Base-by-base conservation (phyloP, 1,140 invertebrate species). In the Eumeta japonica region DNA sequence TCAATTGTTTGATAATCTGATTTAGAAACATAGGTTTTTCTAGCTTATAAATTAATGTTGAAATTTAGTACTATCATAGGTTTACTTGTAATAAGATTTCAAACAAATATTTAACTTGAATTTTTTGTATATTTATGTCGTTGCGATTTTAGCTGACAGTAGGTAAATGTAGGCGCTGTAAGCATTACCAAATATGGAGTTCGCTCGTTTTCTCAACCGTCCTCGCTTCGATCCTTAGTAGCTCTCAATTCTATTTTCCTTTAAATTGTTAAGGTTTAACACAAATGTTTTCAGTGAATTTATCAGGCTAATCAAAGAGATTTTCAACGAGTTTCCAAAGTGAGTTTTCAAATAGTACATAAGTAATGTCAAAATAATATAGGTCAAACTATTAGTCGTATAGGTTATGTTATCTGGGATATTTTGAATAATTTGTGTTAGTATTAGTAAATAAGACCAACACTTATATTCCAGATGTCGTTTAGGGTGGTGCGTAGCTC, bases 401-500 rank as follows among this genome's bases (percentile, higher is more conserved):
- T 62, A 74, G 70, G 70, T 74, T 74, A 74, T 74, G 70, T 72
- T 68, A 54, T 52, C 58, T 37, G 54, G 54, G 54, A 58, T 59
- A 52, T 50, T 58, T 54, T 12, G 38, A 32, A 54, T 58, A 47
- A 55, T 57, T 48, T 43, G 35, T 54, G 58, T 50, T 58, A 47
- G 54, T 60, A 40, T 59, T 54, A 64, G 11, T 61, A 58, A 60
- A 55, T 40, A 48, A 46, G 49, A 46, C 50, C 27, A 52, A 45
- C 65, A n/a, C n/a, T 67, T 49, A 45, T 47, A 55, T 74, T 76
- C 44, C 73, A 78, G 80, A 94, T 95, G 92, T 94, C 92, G 78
- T 94, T 94, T 82, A 90, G 92, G 66, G 92, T 94, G 58, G 94
- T 97, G 43, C 85, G 94, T 74, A 90, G 87, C 78, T 94, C 90